These are phyloP conservation scores for Acronicta psi DNA, from an alignment of 2,888 invertebrate species.

Conservation along the genomic window DNA sequence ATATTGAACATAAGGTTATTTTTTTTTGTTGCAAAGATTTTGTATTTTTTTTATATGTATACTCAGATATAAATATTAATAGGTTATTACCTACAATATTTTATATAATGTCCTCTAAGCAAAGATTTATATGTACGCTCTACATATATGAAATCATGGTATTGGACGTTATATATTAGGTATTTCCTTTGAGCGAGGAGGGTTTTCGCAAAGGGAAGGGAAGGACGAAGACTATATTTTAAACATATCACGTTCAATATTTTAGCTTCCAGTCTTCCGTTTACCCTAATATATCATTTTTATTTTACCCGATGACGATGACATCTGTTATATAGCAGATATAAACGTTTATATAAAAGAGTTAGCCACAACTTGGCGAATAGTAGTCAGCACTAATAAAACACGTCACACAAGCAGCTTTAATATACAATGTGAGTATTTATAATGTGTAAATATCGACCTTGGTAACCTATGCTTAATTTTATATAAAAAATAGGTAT, in stretches of 20 bases:
- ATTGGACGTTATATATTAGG: slow-evolving; percentile 29
- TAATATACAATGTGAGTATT: too few species aligned
- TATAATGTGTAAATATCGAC: too few species aligned
- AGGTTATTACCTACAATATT: background rate
- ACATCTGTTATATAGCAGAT: background rate
- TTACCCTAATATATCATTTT: slow-evolving; percentile 30
- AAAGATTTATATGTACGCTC: background rate
- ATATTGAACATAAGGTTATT: background rate
- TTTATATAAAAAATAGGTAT: too few species aligned
- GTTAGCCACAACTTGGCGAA: too few species aligned
- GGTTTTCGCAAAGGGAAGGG: slow-evolving; percentile 18
- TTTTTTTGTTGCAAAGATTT: background rate
- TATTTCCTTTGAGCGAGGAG: slow-evolving; percentile 32
- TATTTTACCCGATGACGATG: slow-evolving; percentile 8
- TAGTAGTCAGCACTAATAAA: too few species aligned
- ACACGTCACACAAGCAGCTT: too few species aligned
- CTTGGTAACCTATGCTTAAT: too few species aligned
- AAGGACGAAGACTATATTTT: slow-evolving; percentile 33
- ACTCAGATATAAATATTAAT: background rate
- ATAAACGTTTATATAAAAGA: too few species aligned
- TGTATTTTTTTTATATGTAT: background rate
- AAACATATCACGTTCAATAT: slow-evolving; percentile 27
- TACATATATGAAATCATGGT: background rate
- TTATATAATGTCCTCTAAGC: background rate
- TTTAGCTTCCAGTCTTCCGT: slow-evolving; percentile 29